These are phyloP conservation scores for Percopsis omiscomaycus DNA, from an alignment of 2,797 vertebrate species.

Conservation along the genomic window DNA sequence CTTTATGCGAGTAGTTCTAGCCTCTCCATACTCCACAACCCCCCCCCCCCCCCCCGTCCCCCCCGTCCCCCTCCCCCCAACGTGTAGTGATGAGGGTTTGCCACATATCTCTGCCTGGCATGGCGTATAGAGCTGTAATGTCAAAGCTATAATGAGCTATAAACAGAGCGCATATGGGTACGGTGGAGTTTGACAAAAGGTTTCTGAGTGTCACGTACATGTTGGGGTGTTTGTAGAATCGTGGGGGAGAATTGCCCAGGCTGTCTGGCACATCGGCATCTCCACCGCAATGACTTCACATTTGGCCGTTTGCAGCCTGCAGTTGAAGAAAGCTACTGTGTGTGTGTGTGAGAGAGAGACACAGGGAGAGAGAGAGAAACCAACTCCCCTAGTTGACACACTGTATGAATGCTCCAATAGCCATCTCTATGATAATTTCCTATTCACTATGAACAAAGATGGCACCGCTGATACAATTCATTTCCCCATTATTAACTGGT, in stretches of 20 bases:
- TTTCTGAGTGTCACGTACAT: conserved; percentile 61
- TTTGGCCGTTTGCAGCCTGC: conserved; percentile 39
- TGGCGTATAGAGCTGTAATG: conserved; percentile 49
- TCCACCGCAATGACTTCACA: conserved; percentile 49
- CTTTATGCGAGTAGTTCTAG: conserved; percentile 49
- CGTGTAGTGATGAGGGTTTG: conserved; percentile 44
- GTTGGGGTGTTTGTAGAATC: conserved; percentile 20
- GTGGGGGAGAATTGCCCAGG: background rate
- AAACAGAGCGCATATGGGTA: conserved; percentile 50
- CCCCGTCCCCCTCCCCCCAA: conserved; percentile 18
- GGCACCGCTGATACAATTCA: conserved; percentile 74
- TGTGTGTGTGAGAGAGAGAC: conserved; percentile 26
- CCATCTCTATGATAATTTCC: conserved; percentile 78
- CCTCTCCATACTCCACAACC: conserved; percentile 43
- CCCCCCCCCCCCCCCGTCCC: conserved; percentile 28
- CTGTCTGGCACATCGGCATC: background rate
- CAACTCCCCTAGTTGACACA: conserved; percentile 54
- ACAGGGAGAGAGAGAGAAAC: conserved; percentile 8
- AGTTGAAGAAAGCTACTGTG: conserved; percentile 39
- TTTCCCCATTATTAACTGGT: conserved; percentile 74
- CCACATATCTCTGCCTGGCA: conserved; percentile 62
- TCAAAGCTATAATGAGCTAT: conserved; percentile 56
- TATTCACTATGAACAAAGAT: conserved; percentile 64
- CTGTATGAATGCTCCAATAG: conserved; percentile 60
- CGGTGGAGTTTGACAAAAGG: conserved; percentile 37